Percentiles rank a stretch among this genome's conserved stretches.
Evolutionary conservation across 2,888 invertebrate species (phyloP).

Genomic region (Stegana nigrithorax): DNA sequence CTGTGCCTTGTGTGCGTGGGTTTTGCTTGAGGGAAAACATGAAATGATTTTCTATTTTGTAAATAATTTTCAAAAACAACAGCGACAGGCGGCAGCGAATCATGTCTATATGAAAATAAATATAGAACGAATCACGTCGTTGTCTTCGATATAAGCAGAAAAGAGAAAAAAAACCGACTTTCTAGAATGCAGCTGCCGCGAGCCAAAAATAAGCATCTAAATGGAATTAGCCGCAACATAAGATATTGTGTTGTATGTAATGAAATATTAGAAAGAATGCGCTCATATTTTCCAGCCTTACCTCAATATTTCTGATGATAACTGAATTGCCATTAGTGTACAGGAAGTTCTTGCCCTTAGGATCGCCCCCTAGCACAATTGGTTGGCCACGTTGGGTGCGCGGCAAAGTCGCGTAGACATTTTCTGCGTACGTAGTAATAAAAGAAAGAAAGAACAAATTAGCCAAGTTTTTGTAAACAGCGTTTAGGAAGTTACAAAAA

Average conservation of each 20-base stretch:
- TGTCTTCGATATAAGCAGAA: not conserved
- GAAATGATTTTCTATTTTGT: not conserved
- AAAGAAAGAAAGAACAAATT: not conserved
- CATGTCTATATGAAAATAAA: conserved; percentile 8
- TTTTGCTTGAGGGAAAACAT: conserved; percentile 5
- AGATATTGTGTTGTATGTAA: not conserved
- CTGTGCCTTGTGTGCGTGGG: conserved; percentile 30
- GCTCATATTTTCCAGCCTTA: conserved; percentile 63
- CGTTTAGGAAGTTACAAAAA: not conserved
- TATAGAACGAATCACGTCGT: conserved; percentile 4
- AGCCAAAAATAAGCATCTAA: conserved; percentile 49
- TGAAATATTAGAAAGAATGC: not conserved
- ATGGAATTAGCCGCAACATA: not conserved
- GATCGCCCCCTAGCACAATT: conserved; percentile 93
- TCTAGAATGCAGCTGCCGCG: conserved; percentile 52
- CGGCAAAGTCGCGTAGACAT: conserved; percentile 92
- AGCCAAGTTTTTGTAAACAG: not conserved
- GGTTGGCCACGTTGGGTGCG: conserved; percentile 95
- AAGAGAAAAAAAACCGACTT: conserved; percentile 44
- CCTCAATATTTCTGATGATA: conserved; percentile 95
- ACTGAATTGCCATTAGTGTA: conserved; percentile 98
- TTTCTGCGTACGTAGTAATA: conserved; percentile 73
- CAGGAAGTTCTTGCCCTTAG: conserved; percentile 95
- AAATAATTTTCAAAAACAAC: not conserved
- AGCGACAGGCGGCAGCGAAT: not conserved